Evolutionary conservation across 1,140 invertebrate genomes (phyloP).

Genomic region (Harpegnathos saltator): DNA sequence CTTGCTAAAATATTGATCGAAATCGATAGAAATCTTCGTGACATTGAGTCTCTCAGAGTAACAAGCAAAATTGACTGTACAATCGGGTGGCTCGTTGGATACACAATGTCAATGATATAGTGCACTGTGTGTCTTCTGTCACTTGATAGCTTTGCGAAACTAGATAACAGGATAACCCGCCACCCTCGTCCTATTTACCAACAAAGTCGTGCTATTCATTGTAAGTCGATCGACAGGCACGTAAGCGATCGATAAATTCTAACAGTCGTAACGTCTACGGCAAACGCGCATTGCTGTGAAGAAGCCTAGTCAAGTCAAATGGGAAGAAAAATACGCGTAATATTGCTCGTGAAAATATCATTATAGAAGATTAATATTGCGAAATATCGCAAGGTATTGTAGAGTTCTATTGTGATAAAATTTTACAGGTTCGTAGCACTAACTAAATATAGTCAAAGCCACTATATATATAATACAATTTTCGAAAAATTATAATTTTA

Average conservation of each 20-base stretch:
- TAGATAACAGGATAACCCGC: constrained; percentile 45
- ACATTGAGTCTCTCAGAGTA: background rate
- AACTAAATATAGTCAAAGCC: too few species aligned
- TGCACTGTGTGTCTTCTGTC: constrained; percentile 34
- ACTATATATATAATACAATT: too few species aligned
- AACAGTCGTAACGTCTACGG: background rate
- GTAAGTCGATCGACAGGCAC: constrained; percentile 44
- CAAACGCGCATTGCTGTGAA: background rate
- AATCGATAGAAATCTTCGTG: constrained; percentile 21
- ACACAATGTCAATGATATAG: constrained; percentile 45
- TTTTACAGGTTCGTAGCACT: too few species aligned
- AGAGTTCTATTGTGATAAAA: too few species aligned
- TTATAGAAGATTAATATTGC: background rate
- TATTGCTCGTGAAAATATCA: background rate
- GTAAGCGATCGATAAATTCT: constrained; percentile 34
- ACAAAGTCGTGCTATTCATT: constrained; percentile 45
- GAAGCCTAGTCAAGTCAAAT: background rate
- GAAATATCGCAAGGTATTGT: background rate
- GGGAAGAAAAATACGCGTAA: background rate
- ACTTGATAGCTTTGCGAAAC: constrained; percentile 44
- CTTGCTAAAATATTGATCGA: constrained; percentile 23
- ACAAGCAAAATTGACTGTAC: constrained; percentile 32
- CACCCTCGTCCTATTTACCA: constrained; percentile 46
- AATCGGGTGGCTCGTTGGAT: constrained; percentile 4
- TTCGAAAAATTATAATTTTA: too few species aligned